These are phyloP conservation scores for Brachionus asplanchnoidis DNA, from an alignment of 1,140 invertebrate genomes.

Conservation along the genomic window DNA sequence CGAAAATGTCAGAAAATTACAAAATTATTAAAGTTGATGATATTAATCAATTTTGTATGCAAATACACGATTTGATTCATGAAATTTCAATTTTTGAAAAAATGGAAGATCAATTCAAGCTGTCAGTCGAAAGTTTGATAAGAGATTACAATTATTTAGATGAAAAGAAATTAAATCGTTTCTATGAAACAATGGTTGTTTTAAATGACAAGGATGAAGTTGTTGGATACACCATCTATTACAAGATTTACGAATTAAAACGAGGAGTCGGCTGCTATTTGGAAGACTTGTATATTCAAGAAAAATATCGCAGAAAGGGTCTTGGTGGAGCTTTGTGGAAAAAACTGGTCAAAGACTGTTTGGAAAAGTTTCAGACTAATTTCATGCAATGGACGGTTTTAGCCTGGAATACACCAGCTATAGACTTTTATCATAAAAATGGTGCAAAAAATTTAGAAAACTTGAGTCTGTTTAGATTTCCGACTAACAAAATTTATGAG, in stretches of 20 bases:
- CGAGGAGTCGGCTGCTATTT: conserved; percentile 16
- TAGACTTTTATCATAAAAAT: conserved; percentile 22
- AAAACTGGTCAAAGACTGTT: conserved; percentile 15
- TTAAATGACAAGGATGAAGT: conserved; percentile 27
- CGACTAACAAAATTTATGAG: background rate
- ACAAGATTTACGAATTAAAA: background rate
- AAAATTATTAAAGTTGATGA: conserved; percentile 12
- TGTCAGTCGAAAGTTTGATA: background rate
- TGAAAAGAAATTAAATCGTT: background rate
- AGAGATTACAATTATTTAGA: background rate
- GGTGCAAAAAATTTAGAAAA: background rate
- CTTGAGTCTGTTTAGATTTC: conserved; percentile 4
- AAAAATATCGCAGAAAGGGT: conserved; percentile 7
- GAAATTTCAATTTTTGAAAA: conserved; percentile 38
- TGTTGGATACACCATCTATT: conserved; percentile 28
- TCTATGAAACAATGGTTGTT: conserved; percentile 18
- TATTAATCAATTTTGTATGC: background rate
- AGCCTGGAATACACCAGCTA: conserved; percentile 30
- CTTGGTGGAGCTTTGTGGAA: conserved; percentile 10
- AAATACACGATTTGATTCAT: conserved; percentile 9
- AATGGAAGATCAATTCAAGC: conserved; percentile 30
- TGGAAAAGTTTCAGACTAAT: background rate
- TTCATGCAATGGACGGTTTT: conserved; percentile 39
- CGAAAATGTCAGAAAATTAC: background rate
- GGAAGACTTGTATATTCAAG: conserved; percentile 37